Conservation (phyloP, 2,888 invertebrate species). For the Scelioninae gen. 2 region DNA sequence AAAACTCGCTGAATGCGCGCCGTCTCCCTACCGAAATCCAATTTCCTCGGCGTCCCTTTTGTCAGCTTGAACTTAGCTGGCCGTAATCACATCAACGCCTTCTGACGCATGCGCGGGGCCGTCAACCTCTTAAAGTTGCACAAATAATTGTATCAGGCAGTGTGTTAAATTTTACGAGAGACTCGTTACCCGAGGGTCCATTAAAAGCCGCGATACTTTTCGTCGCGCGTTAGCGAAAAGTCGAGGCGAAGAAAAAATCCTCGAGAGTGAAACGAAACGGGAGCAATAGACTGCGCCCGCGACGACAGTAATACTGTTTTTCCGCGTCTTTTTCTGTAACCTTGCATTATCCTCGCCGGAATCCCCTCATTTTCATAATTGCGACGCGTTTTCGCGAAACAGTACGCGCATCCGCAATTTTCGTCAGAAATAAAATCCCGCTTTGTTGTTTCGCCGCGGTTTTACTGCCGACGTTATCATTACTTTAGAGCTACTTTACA, state of each 20-base stretch:
- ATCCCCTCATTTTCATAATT: conserved; percentile 52
- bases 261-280: not conserved
- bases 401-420: conserved; percentile 51
- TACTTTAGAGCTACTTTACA: conserved; percentile 44
- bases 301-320: conserved; percentile 51
- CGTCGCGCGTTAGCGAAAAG: conserved; percentile 18
- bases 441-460: conserved; percentile 53
- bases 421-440: conserved; percentile 47
- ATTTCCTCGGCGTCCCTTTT: conserved; percentile 31
- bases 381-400: conserved; percentile 45
- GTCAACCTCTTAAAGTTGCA: conserved; percentile 29
- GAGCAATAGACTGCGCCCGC: conserved; percentile 8
- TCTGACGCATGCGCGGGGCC: conserved; percentile 17
- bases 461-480: conserved; percentile 52
- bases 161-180: conserved; percentile 44
- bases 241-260: not conserved
- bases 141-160: conserved; percentile 41
- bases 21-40: conserved; percentile 22
- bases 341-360: conserved; percentile 35
- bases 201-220: conserved; percentile 33
- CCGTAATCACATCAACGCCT: conserved; percentile 30
- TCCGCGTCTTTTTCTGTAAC: conserved; percentile 46
- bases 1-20: conserved; percentile 18
- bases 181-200: conserved; percentile 22
- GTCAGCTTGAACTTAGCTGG: conserved; percentile 18